These are phyloP conservation scores for Stenotaenia linearis DNA, from an alignment of 2,888 invertebrate species.

Conservation along the genomic window DNA sequence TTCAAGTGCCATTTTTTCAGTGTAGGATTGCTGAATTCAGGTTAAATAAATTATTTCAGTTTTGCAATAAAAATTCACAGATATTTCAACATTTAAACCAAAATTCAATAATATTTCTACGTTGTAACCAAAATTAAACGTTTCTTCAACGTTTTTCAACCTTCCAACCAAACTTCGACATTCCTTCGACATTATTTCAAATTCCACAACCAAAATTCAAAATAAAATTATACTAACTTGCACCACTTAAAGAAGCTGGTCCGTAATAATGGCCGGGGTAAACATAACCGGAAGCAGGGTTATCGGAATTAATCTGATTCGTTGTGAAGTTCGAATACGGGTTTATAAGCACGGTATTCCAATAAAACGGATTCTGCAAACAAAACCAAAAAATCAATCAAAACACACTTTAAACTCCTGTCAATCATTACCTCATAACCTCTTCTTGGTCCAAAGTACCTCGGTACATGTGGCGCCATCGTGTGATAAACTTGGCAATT, in stretches of 20 bases:
- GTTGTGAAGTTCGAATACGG: not conserved
- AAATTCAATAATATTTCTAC: too few relatives aligned
- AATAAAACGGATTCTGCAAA: not conserved
- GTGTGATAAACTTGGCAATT: constrained; percentile 14
- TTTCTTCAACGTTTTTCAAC: too few relatives aligned
- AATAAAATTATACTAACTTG: not conserved
- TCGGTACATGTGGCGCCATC: not conserved
- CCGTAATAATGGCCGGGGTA: not conserved
- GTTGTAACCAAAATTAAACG: too few relatives aligned
- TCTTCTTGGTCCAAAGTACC: not conserved
- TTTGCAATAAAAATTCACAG: too few relatives aligned
- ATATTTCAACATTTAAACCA: too few relatives aligned
- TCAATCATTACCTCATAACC: not conserved
- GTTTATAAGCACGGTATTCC: not conserved
- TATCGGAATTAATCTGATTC: not conserved
- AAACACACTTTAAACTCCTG: not conserved
- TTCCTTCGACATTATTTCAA: too few relatives aligned
- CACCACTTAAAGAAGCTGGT: not conserved
- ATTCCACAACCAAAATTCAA: too few relatives aligned
- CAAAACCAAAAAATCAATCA: not conserved
- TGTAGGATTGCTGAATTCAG: too few relatives aligned
- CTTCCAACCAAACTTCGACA: too few relatives aligned
- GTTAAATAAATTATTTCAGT: too few relatives aligned
- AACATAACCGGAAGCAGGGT: not conserved
- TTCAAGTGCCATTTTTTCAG: too few relatives aligned